A percentile compares a stretch with the other conserved stretches of the same genome.
These are phyloP conservation scores for Masnerella sp. DNA, from an alignment of 2,888 invertebrate genomes.

Conservation along the genomic window DNA sequence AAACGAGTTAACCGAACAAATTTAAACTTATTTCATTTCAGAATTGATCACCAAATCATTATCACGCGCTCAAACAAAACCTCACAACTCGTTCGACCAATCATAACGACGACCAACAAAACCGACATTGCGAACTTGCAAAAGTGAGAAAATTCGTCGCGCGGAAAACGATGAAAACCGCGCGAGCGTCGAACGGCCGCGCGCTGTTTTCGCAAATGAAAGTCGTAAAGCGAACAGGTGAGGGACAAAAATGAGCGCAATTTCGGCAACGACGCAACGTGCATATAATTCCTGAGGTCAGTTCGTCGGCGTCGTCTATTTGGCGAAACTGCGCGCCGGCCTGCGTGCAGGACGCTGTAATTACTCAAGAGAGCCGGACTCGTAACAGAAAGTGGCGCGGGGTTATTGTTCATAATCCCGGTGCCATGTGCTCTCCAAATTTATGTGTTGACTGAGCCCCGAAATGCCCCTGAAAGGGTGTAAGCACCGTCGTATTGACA, in stretches of 20 bases:
- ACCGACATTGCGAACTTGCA: too few species aligned
- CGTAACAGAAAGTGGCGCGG: constrained; percentile 63
- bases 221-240: constrained; percentile 27
- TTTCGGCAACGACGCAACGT: constrained; percentile 24
- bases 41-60: too few species aligned
- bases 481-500: constrained; percentile 56
- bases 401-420: constrained; percentile 75
- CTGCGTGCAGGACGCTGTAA: constrained; percentile 72
- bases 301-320: constrained; percentile 45
- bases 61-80: too few species aligned
- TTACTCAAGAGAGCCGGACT: constrained; percentile 69
- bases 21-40: too few species aligned
- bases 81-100: too few species aligned
- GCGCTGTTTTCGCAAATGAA: constrained; percentile 21
- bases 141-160: too few species aligned
- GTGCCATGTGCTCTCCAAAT: constrained; percentile 73
- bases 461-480: constrained; percentile 56
- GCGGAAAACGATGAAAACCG: too few species aligned
- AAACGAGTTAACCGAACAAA: too few species aligned
- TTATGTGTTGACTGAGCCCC: constrained; percentile 71
- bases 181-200: too few species aligned
- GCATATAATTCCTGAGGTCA: constrained; percentile 52
- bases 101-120: too few species aligned
- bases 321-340: constrained; percentile 66
- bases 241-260: constrained; percentile 35